Evolutionary conservation across 2,797 vertebrate species (phyloP), one percentile per base, ranked within the genome.

Genomic region (Rhabdomys pumilio): DNA sequence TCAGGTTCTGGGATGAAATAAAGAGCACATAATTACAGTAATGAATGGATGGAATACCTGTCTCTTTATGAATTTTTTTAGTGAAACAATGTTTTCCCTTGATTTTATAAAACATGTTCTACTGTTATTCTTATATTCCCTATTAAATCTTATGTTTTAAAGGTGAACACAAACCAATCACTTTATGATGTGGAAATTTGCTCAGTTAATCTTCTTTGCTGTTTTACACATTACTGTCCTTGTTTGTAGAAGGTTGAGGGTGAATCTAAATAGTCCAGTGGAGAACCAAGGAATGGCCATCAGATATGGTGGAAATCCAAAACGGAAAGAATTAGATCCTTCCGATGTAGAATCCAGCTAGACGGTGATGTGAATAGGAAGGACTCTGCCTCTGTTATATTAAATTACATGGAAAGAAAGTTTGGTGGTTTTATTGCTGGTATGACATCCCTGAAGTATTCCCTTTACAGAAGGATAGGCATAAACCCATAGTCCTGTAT

Each of bases 1-100:
- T 15, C 14, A 34, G 29, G 9, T 85, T 29, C 11, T 41, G 65
- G 50, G n/a, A 34, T 41, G 1, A 47, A 11, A 55, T n/a, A 63
- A 57, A 55, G 29, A 38, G 0, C 2, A 44, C 0, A 0, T 57
- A 24, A 7, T 12, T 2, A 44, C 67, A 59, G 47, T 12, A 34
- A 81, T 61, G 26, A 6, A 38, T 61, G 11, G 6, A n/a, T 76
- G 55, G 17, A 10, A 15, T 44, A 29, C 0, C 3, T 61, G 38
- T 88, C 57, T 69, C 29, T 50, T 61, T 17, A 55, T n/a, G 67
- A 53, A 47, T 17, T 80, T 85, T 94, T 13, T 90, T 84, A 2
- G 65, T 91, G 57, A 84, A 94, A 91, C 1, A 86, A 2, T 89
- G 24, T 38, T 57, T 94, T 79, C 11, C 11, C 7, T 93, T 73